These are phyloP conservation scores for Chaenocephalus aceratus DNA, from an alignment of 2,113 vertebrate genomes.

Conservation along the genomic window DNA sequence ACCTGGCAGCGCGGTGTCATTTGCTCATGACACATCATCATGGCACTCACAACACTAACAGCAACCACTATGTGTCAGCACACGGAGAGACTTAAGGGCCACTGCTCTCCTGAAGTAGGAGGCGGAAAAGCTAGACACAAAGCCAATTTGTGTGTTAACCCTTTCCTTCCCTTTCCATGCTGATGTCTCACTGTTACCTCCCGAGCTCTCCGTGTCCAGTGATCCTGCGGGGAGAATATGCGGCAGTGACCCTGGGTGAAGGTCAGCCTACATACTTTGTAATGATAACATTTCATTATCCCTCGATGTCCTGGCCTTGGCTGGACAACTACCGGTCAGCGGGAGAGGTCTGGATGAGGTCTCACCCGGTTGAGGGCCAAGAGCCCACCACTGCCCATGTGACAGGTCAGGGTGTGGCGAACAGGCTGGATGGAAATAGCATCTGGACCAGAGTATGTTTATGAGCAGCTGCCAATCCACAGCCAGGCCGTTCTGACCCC, in stretches of 20 bases:
- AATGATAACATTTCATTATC: conserved; percentile 57
- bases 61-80: conserved; percentile 27
- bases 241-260: conserved; percentile 17
- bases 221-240: conserved; percentile 48
- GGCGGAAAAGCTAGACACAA: conserved; percentile 25
- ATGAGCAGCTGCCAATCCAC: conserved; percentile 76
- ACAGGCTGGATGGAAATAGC: conserved; percentile 80
- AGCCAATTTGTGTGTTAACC: conserved; percentile 44
- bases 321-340: conserved; percentile 53
- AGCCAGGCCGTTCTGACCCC: conserved; percentile 64
- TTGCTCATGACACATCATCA: conserved; percentile 47
- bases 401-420: conserved; percentile 81
- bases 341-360: conserved; percentile 57
- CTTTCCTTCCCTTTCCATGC: conserved; percentile 24
- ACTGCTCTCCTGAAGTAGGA: conserved; percentile 14
- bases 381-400: conserved; percentile 64
- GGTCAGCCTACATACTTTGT: conserved; percentile 24
- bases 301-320: conserved; percentile 46
- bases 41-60: conserved; percentile 24
- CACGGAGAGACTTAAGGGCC: conserved; percentile 21
- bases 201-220: conserved; percentile 28
- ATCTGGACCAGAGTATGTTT: conserved; percentile 71
- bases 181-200: conserved; percentile 20
- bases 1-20: conserved; percentile 41
- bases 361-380: conserved; percentile 42